Evolutionary conservation across 2,113 vertebrate species (phyloP).

Genomic region (Barnardius zonarius): DNA sequence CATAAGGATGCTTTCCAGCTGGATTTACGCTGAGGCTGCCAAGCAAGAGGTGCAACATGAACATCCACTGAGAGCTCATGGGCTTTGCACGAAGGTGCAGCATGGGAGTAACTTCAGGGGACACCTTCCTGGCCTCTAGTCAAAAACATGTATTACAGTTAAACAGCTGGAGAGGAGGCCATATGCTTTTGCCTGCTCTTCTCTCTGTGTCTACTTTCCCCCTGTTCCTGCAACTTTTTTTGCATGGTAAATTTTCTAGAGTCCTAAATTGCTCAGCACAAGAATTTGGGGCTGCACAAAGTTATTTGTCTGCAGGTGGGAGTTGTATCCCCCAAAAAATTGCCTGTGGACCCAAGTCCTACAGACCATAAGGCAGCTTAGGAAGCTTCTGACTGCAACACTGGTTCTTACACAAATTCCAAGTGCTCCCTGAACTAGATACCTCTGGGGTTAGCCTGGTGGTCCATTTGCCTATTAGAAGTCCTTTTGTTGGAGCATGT

Average conservation of each 20-base stretch:
- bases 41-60: not conserved
- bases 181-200: not conserved
- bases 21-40: not conserved
- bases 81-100: not conserved
- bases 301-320: not conserved
- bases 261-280: not conserved
- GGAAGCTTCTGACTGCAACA: not conserved
- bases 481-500: not conserved
- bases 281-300: not conserved
- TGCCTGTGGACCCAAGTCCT: not conserved
- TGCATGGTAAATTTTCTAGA: not conserved
- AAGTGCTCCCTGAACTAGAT: not conserved
- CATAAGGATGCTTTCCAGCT: not conserved
- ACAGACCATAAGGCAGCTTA: not conserved
- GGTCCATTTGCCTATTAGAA: not conserved
- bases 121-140: not conserved
- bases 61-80: not conserved
- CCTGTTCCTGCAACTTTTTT: not conserved
- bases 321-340: not conserved
- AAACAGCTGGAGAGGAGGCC: not conserved
- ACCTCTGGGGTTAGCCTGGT: not conserved
- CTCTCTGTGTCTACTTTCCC: not conserved
- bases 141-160: not conserved
- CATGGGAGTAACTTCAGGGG: not conserved
- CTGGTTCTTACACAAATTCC: not conserved